Base-by-base conservation (phyloP, 1,140 invertebrate genomes). In the Drosophila truncata region DNA sequence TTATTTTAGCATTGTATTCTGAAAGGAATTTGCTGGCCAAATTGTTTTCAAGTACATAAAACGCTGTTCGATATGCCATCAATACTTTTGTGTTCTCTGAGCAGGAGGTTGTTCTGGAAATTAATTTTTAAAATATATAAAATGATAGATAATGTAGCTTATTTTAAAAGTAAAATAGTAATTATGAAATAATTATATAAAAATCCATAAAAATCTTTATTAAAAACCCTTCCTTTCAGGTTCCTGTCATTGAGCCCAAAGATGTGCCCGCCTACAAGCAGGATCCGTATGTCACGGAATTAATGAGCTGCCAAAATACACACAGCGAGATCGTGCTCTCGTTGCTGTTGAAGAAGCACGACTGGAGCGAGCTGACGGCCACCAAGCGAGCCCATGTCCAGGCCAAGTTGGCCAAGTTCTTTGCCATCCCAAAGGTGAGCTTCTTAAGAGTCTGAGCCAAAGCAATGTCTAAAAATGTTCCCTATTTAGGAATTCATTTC, bases 381-480 rank as follows among this genome's bases (percentile, higher is more conserved):
- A 72, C 78, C 55, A 92, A 91, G 49, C 80, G 81, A 25, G 57
- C 62, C 23, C 82, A 84, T 75, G 91, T 93, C n/a, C 81, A 93
- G 27, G 69, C 81, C 20, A 92, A 93, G 49, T 35, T 93, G 42
- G 78, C 91, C 25, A 91, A 91, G 75, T 93, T 93, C 75, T 93
- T 93, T 82, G 88, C 78, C 66, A 91, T 93, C 70, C 92, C 92
- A 69, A 93, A 94, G 91, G 93, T 94, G 75, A 79, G 79, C 64
- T 3, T 16, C 3, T 5, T 1, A 0, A 1, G 16, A 2, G 5
- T 44, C 5, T 14, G 2, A 5, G 7, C 16, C 10, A 18, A 33
- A 23, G 2, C 25, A 25, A 42, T 20, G 16, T 25, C 7, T 49
- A 10, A 31, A 9, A 29, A 23, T 10, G 49, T 16, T 23, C 4